Evolutionary conservation across 2,888 invertebrate genomes (phyloP).

Genomic region (Tetragnatha montana): DNA sequence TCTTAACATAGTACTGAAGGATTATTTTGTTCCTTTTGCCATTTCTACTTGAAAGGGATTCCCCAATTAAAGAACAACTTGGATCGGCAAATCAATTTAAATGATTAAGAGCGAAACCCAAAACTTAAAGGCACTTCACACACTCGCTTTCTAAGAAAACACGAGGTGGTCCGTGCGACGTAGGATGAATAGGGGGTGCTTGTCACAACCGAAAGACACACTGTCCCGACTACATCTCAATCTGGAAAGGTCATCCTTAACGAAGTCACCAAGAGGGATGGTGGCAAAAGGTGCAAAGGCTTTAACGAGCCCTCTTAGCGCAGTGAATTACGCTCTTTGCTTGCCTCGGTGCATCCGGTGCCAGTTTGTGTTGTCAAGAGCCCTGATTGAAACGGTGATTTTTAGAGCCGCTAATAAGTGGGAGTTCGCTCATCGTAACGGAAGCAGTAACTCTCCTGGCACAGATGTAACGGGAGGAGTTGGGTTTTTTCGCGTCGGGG

Average conservation of each 20-base stretch:
- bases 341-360: constrained; percentile 38
- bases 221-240: constrained; percentile 29
- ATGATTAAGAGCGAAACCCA: no score
- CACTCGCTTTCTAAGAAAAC: no score
- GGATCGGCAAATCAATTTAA: no score
- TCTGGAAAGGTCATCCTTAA: constrained; percentile 53
- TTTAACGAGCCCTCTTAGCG: constrained; percentile 54
- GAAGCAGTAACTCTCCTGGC: neutral
- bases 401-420: neutral
- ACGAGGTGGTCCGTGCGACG: no score
- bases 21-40: no score
- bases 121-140: no score
- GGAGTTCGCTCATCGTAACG: neutral
- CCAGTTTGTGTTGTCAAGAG: constrained; percentile 15
- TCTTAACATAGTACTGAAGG: no score
- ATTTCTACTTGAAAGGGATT: no score
- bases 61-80: no score
- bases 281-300: constrained; percentile 45
- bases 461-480: no score
- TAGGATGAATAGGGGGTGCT: neutral
- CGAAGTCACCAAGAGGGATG: constrained; percentile 58
- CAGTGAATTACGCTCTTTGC: constrained; percentile 49
- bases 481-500: no score
- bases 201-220: constrained; percentile 28
- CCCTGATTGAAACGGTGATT: neutral